Evolutionary conservation across 2,113 vertebrate genomes (phyloP).

Genomic region (Rhadina sibilatrix): DNA sequence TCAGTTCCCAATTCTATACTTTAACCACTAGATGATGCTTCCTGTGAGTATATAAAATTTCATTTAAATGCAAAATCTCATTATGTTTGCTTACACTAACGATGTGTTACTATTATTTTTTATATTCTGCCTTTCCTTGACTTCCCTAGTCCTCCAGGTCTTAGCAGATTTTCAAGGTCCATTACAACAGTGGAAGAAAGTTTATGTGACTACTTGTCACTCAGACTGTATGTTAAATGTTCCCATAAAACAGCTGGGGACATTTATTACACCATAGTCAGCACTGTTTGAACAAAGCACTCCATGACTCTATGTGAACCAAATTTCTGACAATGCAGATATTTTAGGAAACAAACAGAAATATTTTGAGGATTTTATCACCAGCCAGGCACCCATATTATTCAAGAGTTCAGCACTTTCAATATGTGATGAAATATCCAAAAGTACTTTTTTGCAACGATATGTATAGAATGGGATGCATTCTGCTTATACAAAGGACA

Average conservation of each 20-base stretch:
- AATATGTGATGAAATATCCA: not conserved
- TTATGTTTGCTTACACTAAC: not conserved
- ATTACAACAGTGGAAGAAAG: not conserved
- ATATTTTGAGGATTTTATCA: not conserved
- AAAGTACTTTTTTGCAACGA: not conserved
- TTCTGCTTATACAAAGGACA: not conserved
- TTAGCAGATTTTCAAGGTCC: not conserved
- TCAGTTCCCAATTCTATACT: not conserved
- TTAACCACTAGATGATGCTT: not conserved
- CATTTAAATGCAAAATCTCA: slow-evolving; percentile 22
- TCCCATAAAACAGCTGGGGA: not conserved
- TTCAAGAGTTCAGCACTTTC: not conserved
- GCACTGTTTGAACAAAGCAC: not conserved
- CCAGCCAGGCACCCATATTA: not conserved
- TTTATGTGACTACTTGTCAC: not conserved
- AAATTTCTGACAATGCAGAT: not conserved
- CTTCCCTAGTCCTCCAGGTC: not conserved
- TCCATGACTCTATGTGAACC: not conserved
- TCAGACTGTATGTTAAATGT: not conserved
- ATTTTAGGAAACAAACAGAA: slow-evolving; percentile 8
- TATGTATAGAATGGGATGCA: not conserved
- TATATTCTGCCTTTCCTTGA: not conserved
- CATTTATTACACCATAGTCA: not conserved
- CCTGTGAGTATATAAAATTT: slow-evolving; percentile 14
- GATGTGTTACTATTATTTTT: slow-evolving; percentile 11